Evolutionary conservation across 2,888 invertebrate genomes (phyloP), one percentile per base, ranked within the genome.

Genomic region (Apeira syringaria): DNA sequence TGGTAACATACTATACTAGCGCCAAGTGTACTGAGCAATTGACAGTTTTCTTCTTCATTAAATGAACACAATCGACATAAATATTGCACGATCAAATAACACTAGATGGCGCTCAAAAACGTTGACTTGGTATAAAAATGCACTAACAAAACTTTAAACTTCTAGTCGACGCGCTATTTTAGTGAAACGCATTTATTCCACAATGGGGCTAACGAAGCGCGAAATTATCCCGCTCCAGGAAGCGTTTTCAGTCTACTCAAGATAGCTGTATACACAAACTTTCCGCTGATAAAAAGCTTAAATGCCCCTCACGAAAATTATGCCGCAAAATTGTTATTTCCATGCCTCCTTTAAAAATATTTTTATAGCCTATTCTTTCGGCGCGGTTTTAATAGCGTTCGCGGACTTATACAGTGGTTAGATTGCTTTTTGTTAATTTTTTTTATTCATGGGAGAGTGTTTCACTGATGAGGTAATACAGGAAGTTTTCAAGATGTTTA

Each of bases 261-360:
- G 81, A 81, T 83, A 78, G 77, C 84, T 85, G 82, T 73, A 69
- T 79, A 86, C 69, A 85, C 82, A 81, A 81, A 80, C 75, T 78
- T 80, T 66, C 58, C 64, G 58, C 76, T 80, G 87, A 86, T 85
- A 86, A 87, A 85, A 85, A 82, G 81, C 84, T 81, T 73, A 82
- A 84, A 82, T 80, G 81, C 77, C 76, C 75, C 64, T 68, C 74
- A 78, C 68, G 68, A 74, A 82, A 86, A 86, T 85, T 84, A 84
- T 84, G 74, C 79, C 62, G 59, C 64, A 63, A 75, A 82, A 82
- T 84, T 85, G 80, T 85, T 85, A 85, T 84, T 81, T 77, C 78
- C 74, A 69, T 68, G 75, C 70, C 64, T 62, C 64, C 59, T 68
- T 72, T 65, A 69, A 71, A 77, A 77, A 74, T 70, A 74, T 75